Base-by-base conservation (phyloP, 2,113 vertebrate species). In the Brienomyrus longianalis region DNA sequence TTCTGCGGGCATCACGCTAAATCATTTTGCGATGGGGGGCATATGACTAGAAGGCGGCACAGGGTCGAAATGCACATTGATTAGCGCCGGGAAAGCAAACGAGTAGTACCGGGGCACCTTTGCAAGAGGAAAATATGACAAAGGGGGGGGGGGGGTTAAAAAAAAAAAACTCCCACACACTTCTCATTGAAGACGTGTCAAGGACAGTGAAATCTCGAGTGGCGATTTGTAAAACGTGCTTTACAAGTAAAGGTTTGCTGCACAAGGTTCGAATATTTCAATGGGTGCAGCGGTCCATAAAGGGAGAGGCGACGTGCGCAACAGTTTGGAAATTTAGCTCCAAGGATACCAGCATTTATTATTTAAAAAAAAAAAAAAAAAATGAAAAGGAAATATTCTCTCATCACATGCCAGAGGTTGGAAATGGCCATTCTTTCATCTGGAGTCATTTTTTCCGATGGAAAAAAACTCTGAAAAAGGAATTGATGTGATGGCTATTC, bases 131-230 rank as follows among this genome's bases (percentile, higher is more conserved):
- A 89, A 59, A 89, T 23, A 9, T 10, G 47, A 19, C 48, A 59
- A 17, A 56, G 31, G 31, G 31, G 31, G 31, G 31, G 31, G 31
- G 31, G 31, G 31, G 1, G 31, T 31, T 31, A 31, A 31, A 31
- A 9, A 31, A 35, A 43, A 86, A 17, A 51, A 89, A 17, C 84
- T 35, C 62, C 89, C 83, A 90, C 89, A 52, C 27, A 51, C 43
- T 51, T 47, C 31, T 84, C 88, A 84, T 47, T 84, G 77, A 89
- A 89, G 80, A 56, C 45, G 43, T 59, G 52, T 84, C 89, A 84
- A 59, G 77, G 77, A 84, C 43, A 4, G 48, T 88, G 23, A 86
- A 50, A 13, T 19, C 31, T 56, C 3, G 35, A 88, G 87, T 62
- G 86, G 52, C 19, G 52, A 56, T 13, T 86, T 86, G 85, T 54